phyloP scores from a whole-genome alignment of 2,113 vertebrate genomes.

The Lycaon pictus region DNA sequence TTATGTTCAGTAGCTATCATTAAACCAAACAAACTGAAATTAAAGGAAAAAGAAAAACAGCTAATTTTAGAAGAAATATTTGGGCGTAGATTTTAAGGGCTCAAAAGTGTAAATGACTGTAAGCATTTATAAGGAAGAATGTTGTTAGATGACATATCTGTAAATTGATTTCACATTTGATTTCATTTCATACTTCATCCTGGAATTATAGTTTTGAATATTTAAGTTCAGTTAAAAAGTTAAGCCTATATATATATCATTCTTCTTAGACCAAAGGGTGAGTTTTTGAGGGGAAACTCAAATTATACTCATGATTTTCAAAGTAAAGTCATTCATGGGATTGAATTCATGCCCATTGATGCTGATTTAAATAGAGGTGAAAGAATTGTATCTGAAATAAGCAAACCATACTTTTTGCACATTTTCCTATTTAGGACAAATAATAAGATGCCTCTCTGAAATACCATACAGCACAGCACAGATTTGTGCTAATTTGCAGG shows the following conservation, averaged over 20 bases:
- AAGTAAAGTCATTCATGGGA: not conserved
- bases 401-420: not conserved
- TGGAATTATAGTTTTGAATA: not conserved
- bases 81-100: constrained; percentile 21
- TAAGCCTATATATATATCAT: not conserved
- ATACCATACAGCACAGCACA: not conserved
- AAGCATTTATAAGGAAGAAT: constrained; percentile 11
- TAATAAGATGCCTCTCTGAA: not conserved
- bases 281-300: not conserved
- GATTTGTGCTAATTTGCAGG: constrained; percentile 23
- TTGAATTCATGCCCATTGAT: not conserved
- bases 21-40: constrained; percentile 48
- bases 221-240: not conserved
- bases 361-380: not conserved
- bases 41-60: constrained; percentile 10
- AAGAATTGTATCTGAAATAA: not conserved
- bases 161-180: not conserved
- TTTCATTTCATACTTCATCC: not conserved
- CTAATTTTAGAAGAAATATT: not conserved
- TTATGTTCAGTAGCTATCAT: constrained; percentile 58
- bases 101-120: constrained; percentile 34
- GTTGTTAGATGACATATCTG: not conserved
- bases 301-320: not conserved
- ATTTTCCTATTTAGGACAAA: constrained; percentile 43
- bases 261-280: not conserved